Percentiles rank a stretch among this genome's conserved stretches.
phyloP scores from a whole-genome alignment of 2,113 vertebrate species.

The Dipodomys spectabilis region DNA sequence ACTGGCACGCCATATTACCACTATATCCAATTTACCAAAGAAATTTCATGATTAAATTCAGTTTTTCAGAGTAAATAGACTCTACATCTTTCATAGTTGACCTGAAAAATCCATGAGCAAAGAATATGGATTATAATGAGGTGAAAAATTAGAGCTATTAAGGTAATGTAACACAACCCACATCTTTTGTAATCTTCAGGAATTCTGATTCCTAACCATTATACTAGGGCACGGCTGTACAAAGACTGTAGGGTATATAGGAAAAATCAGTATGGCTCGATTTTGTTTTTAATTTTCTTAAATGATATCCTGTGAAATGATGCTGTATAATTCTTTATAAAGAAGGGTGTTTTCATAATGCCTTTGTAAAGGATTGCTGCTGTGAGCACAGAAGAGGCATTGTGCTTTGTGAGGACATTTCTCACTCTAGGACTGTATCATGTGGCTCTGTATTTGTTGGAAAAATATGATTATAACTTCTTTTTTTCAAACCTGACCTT shows the following conservation, averaged over 20 bases:
- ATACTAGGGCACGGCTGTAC: not conserved
- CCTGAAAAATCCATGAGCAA: not conserved
- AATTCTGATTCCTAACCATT: not conserved
- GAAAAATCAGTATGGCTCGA: not conserved
- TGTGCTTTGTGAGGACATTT: not conserved
- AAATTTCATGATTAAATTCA: not conserved
- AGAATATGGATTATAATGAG: not conserved
- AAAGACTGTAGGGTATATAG: not conserved
- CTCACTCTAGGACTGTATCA: not conserved
- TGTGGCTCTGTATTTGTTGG: not conserved
- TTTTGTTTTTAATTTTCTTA: not conserved
- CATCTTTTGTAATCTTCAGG: not conserved
- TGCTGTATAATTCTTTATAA: not conserved
- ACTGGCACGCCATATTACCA: not conserved
- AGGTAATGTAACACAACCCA: not conserved
- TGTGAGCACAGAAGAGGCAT: not conserved
- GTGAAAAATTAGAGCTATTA: not conserved
- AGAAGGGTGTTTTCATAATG: not conserved
- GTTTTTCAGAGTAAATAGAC: not conserved
- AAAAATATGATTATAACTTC: not conserved
- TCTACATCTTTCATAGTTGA: not conserved
- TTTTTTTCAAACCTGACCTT: constrained; percentile 41
- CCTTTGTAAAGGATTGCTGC: not conserved
- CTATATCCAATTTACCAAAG: not conserved
- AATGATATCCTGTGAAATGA: not conserved